Percentiles rank a stretch among this genome's conserved stretches.
These are phyloP conservation scores for Cylloceria caligata DNA, from an alignment of 2,888 invertebrate species.

Conservation along the genomic window DNA sequence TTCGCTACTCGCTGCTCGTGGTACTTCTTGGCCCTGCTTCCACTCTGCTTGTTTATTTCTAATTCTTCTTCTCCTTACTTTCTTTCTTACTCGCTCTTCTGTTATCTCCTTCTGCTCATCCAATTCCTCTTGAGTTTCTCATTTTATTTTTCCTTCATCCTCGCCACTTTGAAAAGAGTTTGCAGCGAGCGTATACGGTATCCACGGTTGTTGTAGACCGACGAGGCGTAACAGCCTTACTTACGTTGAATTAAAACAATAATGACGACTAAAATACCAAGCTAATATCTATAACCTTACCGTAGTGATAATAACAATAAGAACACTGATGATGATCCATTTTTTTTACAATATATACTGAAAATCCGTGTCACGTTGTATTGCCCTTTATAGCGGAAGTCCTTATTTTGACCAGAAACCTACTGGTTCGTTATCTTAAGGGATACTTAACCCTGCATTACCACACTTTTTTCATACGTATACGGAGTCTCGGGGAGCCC, in stretches of 20 bases:
- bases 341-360: background rate
- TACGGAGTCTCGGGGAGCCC: too few relatives aligned
- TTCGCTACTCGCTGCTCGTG: constrained; percentile 69
- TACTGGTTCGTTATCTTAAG: too few relatives aligned
- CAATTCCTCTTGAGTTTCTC: constrained; percentile 68
- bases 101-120: constrained; percentile 57
- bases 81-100: constrained; percentile 44
- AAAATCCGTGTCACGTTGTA: too few relatives aligned
- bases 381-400: too few relatives aligned
- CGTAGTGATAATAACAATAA: background rate
- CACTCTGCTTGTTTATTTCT: constrained; percentile 69
- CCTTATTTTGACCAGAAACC: too few relatives aligned
- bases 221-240: background rate
- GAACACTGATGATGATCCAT: background rate
- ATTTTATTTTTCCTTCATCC: constrained; percentile 26
- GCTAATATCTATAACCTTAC: background rate
- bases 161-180: constrained; percentile 29
- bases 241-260: constrained; percentile 9
- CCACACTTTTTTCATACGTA: too few relatives aligned
- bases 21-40: constrained; percentile 63
- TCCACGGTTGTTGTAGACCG: background rate
- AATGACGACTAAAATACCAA: background rate
- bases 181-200: background rate
- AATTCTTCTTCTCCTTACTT: constrained; percentile 60
- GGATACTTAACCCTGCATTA: too few relatives aligned